Percentiles rank a stretch among this genome's conserved stretches.
Conservation (phyloP, 2,113 vertebrate genomes). For the Beaufortia kweichowensis region DNA sequence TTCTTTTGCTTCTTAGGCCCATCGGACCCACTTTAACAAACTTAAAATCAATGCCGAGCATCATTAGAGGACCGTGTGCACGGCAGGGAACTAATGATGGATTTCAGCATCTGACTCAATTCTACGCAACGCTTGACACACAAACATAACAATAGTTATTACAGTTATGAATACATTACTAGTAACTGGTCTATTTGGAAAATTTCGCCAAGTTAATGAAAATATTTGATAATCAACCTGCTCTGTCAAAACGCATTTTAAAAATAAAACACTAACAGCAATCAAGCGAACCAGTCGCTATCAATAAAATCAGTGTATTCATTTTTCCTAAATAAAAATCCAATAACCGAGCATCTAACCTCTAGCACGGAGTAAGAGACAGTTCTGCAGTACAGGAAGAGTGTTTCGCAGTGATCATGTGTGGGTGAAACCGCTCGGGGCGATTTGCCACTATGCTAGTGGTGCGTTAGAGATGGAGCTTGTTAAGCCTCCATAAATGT, state of each 20-base stretch:
- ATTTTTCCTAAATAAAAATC: slow-evolving; percentile 19
- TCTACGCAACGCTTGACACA: neutral
- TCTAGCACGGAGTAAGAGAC: slow-evolving; percentile 22
- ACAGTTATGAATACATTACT: too few species aligned
- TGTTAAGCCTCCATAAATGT: slow-evolving; percentile 87
- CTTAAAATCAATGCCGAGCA: neutral
- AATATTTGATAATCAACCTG: too few species aligned
- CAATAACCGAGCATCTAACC: slow-evolving; percentile 23
- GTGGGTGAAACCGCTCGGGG: slow-evolving; percentile 82
- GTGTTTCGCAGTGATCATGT: slow-evolving; percentile 91
- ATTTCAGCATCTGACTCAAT: slow-evolving; percentile 19
- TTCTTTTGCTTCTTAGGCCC: too few species aligned
- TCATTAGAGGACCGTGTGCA: neutral
- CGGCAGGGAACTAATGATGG: neutral
- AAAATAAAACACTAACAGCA: neutral
- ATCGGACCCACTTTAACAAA: neutral
- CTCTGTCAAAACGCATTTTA: too few species aligned
- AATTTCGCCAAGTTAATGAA: too few species aligned
- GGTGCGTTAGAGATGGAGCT: slow-evolving; percentile 90
- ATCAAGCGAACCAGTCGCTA: neutral
- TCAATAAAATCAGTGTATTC: slow-evolving; percentile 3
- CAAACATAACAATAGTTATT: too few species aligned
- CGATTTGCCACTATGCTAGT: slow-evolving; percentile 80
- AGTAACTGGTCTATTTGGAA: too few species aligned
- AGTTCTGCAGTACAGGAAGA: slow-evolving; percentile 49